Base-by-base conservation (phyloP, 2,888 invertebrate genomes). In the Pheosia gnoma region DNA sequence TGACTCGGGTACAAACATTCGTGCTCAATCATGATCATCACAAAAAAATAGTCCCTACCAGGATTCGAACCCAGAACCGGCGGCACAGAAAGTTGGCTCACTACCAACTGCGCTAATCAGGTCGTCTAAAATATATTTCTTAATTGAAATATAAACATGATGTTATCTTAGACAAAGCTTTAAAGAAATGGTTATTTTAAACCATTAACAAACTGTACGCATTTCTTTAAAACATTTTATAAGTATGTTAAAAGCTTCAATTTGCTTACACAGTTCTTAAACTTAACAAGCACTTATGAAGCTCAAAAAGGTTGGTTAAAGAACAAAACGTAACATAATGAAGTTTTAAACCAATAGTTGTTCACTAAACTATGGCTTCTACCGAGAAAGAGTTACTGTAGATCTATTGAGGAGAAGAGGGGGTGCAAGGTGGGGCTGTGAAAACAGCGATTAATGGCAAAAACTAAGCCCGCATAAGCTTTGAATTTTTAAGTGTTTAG, bases 331-430 rank as follows among this genome's bases (percentile, higher is more conserved):
- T 57, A 47, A 59, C 53, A 49, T 45, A 38, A 36, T 36, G 37
- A 54, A 57, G 45, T 8, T 52, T 53, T 10, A 43, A 45, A 58
- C 39, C n/a, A n/a, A 53, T 60, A 51, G 60, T 63, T 58, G 60
- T 47, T 57, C 62, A 61, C 56, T 60, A 41, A 39, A 57, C 59
- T 67, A 66, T 75, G 79, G 79, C 80, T 79, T 74, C 75, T 82
- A 74, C 75, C 62, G 59, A 61, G 77, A 77, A 78, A 65, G 59
- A 59, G 66, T 59, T 68, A 75, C 74, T 66, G 66, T 74, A 62
- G 74, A 73, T 77, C 68, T 65, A 68, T 71, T 71, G 68, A 67
- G 66, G 71, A 61, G 55, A 58, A 49, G 57, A 58, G 57, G 49
- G 4, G 25, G 2, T 25, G 25, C 25, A 11, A 4, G 9, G 58